Conservation (phyloP, 2,113 vertebrate species). For the Lucifuga dentata region DNA sequence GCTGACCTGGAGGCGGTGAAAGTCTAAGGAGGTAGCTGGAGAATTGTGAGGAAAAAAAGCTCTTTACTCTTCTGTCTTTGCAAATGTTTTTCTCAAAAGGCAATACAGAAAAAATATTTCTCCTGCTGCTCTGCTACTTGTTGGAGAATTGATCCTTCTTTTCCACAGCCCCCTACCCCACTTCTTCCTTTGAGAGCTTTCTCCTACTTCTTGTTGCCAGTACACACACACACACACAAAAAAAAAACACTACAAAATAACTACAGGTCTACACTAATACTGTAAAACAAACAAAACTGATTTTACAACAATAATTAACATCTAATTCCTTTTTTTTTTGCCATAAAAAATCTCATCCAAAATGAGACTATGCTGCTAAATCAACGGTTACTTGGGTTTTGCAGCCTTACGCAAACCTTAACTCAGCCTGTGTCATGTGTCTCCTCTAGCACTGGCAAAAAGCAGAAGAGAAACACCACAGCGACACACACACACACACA, state of each 20-base stretch:
- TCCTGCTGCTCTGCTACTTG: neutral
- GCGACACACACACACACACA: neutral
- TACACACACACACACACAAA: too few species aligned
- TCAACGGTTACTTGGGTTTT: neutral
- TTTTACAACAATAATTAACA: slow-evolving; percentile 2
- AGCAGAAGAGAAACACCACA: slow-evolving; percentile 11
- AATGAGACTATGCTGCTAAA: neutral
- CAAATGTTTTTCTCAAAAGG: neutral
- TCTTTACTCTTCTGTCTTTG: slow-evolving; percentile 5
- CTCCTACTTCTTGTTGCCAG: neutral
- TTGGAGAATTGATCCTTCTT: neutral
- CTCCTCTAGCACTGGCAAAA: neutral
- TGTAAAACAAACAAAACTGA: neutral
- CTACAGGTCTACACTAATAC: slow-evolving; percentile 12
- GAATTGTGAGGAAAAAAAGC: neutral
- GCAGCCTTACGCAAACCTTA: neutral
- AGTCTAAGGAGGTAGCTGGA: too few species aligned
- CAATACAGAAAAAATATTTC: too few species aligned
- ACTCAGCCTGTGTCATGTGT: slow-evolving; percentile 10
- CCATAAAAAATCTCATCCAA: neutral
- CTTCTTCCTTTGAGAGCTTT: neutral
- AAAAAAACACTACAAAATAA: too few species aligned
- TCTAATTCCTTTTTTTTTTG: neutral
- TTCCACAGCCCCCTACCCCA: neutral
- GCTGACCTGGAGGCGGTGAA: neutral